Evolutionary conservation across 2,888 invertebrate species (phyloP).

Genomic region (Cacoxenus indagator): DNA sequence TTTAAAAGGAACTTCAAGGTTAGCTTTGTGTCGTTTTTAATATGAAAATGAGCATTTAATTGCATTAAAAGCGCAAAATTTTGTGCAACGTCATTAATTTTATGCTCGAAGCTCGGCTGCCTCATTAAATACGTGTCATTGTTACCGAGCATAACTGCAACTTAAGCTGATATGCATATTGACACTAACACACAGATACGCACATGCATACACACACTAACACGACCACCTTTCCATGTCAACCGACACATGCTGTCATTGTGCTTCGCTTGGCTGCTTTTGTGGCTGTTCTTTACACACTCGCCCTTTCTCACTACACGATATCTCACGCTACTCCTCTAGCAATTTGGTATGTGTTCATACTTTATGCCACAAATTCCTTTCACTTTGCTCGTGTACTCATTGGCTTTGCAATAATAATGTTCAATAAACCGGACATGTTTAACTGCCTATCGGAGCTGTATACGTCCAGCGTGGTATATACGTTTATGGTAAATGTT

Average conservation of each 20-base stretch:
- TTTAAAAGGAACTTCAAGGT: background rate
- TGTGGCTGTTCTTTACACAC: no score
- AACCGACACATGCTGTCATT: slow-evolving; percentile 5
- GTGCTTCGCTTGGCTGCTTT: slow-evolving; percentile 26
- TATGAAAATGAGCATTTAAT: slow-evolving; percentile 1
- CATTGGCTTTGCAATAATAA: slow-evolving; percentile 53
- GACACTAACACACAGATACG: background rate
- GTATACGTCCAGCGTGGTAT: no score
- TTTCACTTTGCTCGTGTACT: slow-evolving; percentile 9
- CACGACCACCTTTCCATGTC: background rate
- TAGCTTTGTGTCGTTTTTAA: background rate
- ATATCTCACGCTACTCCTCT: background rate
- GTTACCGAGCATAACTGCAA: slow-evolving; percentile 9
- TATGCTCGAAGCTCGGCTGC: slow-evolving; percentile 15
- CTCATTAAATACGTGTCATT: background rate
- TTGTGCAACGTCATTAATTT: background rate
- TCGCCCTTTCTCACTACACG: slow-evolving; percentile 36
- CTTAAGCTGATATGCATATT: slow-evolving; percentile 23
- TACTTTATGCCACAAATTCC: background rate
- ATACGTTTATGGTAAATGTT: no score
- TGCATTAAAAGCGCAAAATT: background rate
- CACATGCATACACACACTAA: background rate
- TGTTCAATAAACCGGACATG: slow-evolving; percentile 63
- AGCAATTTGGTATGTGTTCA: slow-evolving; percentile 22
- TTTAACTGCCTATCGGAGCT: slow-evolving; percentile 52